Base-by-base conservation (phyloP, 2,888 invertebrate species). In the Therioaphis trifolii region DNA sequence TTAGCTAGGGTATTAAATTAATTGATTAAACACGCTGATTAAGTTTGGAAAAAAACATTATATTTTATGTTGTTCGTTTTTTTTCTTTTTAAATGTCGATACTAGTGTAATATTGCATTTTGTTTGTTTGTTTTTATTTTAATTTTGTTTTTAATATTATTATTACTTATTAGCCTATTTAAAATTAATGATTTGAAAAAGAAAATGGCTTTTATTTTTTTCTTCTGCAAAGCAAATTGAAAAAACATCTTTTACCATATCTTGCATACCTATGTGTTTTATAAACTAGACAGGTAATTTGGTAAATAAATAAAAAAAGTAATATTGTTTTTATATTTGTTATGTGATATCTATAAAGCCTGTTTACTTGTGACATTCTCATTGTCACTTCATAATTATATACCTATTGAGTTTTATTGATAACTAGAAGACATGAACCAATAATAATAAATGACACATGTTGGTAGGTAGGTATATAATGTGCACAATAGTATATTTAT, bases 141-240 rank as follows among this genome's bases (percentile, higher is more conserved):
- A 82, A 43, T 82, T 74, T 82, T 82, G 63, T 74, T 82, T 74
- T 82, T 82, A 82, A 74, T 74, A 82, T 82, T 82, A 80, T 79
- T 79, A 80, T 68, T 79, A 68, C 35, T 74, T 35, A 74, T 72
- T 80, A 79, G 78, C 68, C 68, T 79, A 79, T 79, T 79, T 79
- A 79, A 79, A 69, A n/a, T 55, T 69, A 69, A 69, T 69, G 68
- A 69, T 79, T 40, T 18, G 27, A 68, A 55, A 55, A 78, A 43
- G 24, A 63, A 77, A 76, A 63, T 21, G 69, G 68, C 40, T 68
- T 69, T 79, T 69, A 69, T 79, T 69, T 79, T 46, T 77, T 79
- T 68, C 68, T 69, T 79, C 68, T 79, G 68, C 40, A 69, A 69
- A 69, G 68, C 78, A 55, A 69, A 79, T 43, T 14, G 46, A 79